Conservation (phyloP, 2,113 vertebrate genomes). For the Pedionomus torquatus region DNA sequence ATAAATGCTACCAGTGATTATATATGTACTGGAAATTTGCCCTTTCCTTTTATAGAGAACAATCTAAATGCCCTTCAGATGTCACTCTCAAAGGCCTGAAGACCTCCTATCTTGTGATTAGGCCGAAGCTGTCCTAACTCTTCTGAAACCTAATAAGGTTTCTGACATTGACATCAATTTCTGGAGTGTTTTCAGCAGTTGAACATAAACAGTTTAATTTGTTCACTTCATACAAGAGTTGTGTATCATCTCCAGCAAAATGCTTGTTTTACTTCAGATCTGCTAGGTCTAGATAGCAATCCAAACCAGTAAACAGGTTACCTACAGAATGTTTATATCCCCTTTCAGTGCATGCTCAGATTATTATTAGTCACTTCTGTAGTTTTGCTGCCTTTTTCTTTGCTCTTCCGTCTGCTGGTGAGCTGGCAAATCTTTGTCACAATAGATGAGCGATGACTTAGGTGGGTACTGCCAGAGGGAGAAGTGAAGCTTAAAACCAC, state of each 20-base stretch:
- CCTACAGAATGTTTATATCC: neutral
- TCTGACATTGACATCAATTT: constrained; percentile 27
- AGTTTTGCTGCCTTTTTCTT: neutral
- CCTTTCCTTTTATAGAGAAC: constrained; percentile 62
- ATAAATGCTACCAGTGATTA: constrained; percentile 60
- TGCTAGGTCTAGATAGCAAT: neutral
- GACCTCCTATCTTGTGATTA: constrained; percentile 46
- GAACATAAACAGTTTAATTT: constrained; percentile 51
- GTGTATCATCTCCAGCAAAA: neutral
- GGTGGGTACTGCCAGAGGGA: neutral
- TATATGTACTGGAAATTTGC: constrained; percentile 56
- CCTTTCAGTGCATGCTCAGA: neutral
- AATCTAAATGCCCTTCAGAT: constrained; percentile 60
- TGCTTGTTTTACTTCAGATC: neutral
- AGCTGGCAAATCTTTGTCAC: neutral
- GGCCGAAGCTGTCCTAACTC: constrained; percentile 24
- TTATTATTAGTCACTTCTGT: neutral
- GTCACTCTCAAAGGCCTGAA: constrained; percentile 37
- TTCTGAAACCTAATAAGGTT: constrained; percentile 53
- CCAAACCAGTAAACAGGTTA: neutral
- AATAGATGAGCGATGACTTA: neutral
- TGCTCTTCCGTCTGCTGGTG: neutral
- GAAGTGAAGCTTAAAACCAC: neutral
- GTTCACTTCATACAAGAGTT: constrained; percentile 1
- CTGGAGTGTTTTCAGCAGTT: constrained; percentile 16